Conservation (phyloP, 1,140 invertebrate species). For the Pollicipes pollicipes region DNA sequence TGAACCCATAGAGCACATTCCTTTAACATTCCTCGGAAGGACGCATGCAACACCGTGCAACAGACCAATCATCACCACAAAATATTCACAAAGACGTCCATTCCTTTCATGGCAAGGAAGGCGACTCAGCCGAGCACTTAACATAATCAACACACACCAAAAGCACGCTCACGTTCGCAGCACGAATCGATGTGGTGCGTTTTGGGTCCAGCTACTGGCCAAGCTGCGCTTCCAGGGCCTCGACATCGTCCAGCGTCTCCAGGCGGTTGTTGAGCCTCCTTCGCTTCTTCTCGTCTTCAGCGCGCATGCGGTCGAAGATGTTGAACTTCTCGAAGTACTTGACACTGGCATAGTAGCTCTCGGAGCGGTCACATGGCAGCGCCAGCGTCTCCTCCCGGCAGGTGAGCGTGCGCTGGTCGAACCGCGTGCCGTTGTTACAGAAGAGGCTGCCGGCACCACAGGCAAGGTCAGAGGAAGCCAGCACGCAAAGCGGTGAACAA, state of each 20-base stretch:
- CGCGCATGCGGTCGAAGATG: not conserved
- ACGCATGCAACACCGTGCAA: too few species aligned
- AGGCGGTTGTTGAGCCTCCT: not conserved
- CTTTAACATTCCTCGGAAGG: too few species aligned
- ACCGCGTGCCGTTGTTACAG: conserved; percentile 2
- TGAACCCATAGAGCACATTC: too few species aligned
- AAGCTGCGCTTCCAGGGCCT: not conserved
- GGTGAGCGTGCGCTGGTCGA: not conserved
- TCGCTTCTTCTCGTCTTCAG: not conserved
- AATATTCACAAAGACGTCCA: too few species aligned
- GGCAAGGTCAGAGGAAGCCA: not conserved
- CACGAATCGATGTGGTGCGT: too few species aligned
- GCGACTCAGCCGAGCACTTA: too few species aligned
- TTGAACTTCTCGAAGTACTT: conserved; percentile 4
- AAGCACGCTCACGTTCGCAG: too few species aligned
- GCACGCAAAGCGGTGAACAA: too few species aligned
- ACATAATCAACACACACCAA: too few species aligned
- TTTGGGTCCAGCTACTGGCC: not conserved
- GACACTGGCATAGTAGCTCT: not conserved
- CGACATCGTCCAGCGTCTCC: not conserved
- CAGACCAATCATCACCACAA: too few species aligned
- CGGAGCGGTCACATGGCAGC: not conserved
- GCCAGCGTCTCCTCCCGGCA: not conserved
- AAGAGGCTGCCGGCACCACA: not conserved
- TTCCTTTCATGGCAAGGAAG: too few species aligned